Base-by-base conservation (phyloP, 2,888 invertebrate genomes). In the Drosophila meridiana region DNA sequence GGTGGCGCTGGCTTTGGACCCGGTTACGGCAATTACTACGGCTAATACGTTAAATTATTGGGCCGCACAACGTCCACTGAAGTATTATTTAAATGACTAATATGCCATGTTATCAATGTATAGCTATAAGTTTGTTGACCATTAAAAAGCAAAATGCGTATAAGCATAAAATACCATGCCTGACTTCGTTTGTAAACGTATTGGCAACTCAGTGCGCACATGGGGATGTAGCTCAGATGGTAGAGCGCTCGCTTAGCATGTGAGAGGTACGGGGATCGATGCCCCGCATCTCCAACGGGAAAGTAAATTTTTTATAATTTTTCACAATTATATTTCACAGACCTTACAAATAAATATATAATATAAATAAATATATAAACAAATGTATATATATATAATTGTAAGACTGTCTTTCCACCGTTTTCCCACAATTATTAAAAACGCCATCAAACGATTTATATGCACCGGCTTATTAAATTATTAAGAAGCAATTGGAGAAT, bases 191-290 rank as follows among this genome's bases (percentile, higher is more conserved):
- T 65, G 48, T 61, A 53, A 13, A n/a, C 11, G 47, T 3, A 69
- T 75, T 48, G 30, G 40, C 38, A 8, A 1, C 0, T 0, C 0
- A 0, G 0, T 0, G 0, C 0, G 0, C 1, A 69, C 13, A 71
- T 32, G 93, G 92, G 92, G 93, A 93, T 92, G 92, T 93, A 93
- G 93, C 93, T 92, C 92, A 92, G 93, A 92, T 92, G 92, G 92
- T 92, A 92, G 93, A 92, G 93, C 92, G 93, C 93, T 92, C 93
- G 93, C 93, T 92, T 92, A 92, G 92, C 92, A 92, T 92, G 92
- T 92, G 93, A 92, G 93, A 92, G 93, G 93, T 93, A 92, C 92
- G 92, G 93, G 92, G 93, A 92, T 93, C 92, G 88, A 93, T 92
- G 90, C 92, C 92, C 93, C 89, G 93, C 93, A 93, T 92, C 92